Conservation (phyloP, 1,140 invertebrate species). For the Paraescarpia echinospica region DNA sequence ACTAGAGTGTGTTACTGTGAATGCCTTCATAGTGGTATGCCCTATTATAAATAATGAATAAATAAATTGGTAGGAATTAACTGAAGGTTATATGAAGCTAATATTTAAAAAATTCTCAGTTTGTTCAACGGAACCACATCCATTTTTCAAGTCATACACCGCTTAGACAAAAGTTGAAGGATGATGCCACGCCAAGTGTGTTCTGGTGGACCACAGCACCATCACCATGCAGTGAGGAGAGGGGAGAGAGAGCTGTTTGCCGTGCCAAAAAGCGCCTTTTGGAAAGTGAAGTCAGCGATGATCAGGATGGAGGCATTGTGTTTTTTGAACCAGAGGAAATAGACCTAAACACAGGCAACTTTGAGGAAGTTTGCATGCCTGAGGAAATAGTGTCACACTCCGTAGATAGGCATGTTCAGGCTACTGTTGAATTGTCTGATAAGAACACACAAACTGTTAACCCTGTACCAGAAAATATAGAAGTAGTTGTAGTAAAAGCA, state of each 20-base stretch:
- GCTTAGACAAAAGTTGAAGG: conserved; percentile 1
- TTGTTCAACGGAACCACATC: background rate
- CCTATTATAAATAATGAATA: too few species aligned
- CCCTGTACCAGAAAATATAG: conserved; percentile 66
- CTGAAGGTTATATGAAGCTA: background rate
- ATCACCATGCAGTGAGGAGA: conserved; percentile 11
- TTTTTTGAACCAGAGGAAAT: background rate
- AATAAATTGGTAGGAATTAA: too few species aligned
- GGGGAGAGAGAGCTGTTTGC: conserved; percentile 12
- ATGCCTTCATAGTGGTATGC: too few species aligned
- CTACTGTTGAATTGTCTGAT: background rate
- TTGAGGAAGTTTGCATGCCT: background rate
- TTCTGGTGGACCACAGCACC: conserved; percentile 9
- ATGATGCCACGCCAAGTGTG: background rate
- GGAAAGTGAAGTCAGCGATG: background rate
- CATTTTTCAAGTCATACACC: background rate
- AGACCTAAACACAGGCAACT: background rate
- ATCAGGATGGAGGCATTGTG: background rate
- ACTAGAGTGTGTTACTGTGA: too few species aligned
- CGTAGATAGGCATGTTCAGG: too few species aligned
- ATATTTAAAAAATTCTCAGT: background rate
- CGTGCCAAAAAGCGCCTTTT: background rate
- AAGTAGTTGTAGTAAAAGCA: too few species aligned
- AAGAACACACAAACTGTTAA: too few species aligned
- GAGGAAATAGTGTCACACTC: too few species aligned